Base-by-base conservation (phyloP, 2,888 invertebrate genomes). In the Zaprionus obscuricornis region DNA sequence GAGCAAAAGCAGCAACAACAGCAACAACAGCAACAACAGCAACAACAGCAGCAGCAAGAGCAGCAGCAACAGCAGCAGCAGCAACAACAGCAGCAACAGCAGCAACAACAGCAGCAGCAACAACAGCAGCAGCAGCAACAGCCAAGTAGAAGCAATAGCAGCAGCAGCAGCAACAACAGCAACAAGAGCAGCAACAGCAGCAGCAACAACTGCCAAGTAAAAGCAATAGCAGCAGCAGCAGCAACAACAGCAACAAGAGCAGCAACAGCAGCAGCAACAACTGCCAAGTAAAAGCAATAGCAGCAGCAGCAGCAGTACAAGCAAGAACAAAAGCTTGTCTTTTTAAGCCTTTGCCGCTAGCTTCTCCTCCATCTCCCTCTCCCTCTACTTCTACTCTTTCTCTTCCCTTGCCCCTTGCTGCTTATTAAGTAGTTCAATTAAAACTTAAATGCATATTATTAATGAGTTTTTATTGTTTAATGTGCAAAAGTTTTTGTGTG, bases 391-490 rank as follows among this genome's bases (percentile, higher is more conserved):
- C 4, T 7, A 33, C 1, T 13, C 16, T 7, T 1, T 2, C 14
- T n/a, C 11, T n/a, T 0, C 13, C 10, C 46, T 11, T 37, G 3
- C 36, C 24, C n/a, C 3, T 2, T 16, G n/a, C 45, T n/a, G n/a
- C 31, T 57, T 63, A 75, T 81, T 81, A 84, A 81, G 84, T 84
- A 75, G 84, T 84, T 84, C 78, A 84, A 81, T 81, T 84, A 81
- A 74, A 84, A 70, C 72, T 72, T 81, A 66, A 84, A 84, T 81
- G 66, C 79, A 84, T 77, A 74, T 77, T 81, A 84, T 81, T 84
- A 81, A 81, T 81, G 81, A 84, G 84, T 77, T 81, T 84, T 81
- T 81, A 81, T 81, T 81, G 84, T 81, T 73, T 68, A 79, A 79
- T 65, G 83, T 51, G 67, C 46, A 62, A 66, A 74, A 83, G 46